These are phyloP conservation scores for Artibeus jamaicensis DNA, from an alignment of 2,797 vertebrate genomes.

Conservation along the genomic window DNA sequence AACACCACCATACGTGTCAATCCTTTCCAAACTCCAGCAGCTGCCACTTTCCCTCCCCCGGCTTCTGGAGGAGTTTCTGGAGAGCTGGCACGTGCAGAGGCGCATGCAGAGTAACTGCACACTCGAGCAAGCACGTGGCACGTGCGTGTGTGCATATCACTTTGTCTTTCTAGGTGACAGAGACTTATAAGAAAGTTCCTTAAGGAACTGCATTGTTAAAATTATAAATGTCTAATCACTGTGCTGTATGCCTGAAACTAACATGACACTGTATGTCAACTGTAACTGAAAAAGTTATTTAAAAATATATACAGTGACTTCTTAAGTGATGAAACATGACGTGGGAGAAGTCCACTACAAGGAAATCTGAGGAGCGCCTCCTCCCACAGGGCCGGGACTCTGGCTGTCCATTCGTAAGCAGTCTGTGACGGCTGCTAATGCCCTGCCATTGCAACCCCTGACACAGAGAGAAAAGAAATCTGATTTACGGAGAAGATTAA, in stretches of 20 bases:
- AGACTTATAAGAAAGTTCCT: neutral
- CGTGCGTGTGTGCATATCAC: neutral
- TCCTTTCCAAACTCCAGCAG: neutral
- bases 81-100: neutral
- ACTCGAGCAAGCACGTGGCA: too few relatives aligned
- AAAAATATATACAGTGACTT: neutral
- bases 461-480: neutral
- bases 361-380: neutral
- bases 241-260: neutral
- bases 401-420: accelerated
- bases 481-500: neutral
- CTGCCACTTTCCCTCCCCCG: neutral
- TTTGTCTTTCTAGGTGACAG: neutral
- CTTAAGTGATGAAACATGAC: neutral
- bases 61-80: neutral
- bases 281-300: neutral
- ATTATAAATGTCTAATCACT: neutral
- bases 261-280: neutral
- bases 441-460: accelerated
- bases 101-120: too few relatives aligned
- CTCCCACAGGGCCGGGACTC: neutral
- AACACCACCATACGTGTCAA: neutral
- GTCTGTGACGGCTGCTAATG: neutral
- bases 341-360: neutral
- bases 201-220: neutral